phyloP scores from a whole-genome alignment of 64 coral and sea anemone species.

The Platygyra sinensis region DNA sequence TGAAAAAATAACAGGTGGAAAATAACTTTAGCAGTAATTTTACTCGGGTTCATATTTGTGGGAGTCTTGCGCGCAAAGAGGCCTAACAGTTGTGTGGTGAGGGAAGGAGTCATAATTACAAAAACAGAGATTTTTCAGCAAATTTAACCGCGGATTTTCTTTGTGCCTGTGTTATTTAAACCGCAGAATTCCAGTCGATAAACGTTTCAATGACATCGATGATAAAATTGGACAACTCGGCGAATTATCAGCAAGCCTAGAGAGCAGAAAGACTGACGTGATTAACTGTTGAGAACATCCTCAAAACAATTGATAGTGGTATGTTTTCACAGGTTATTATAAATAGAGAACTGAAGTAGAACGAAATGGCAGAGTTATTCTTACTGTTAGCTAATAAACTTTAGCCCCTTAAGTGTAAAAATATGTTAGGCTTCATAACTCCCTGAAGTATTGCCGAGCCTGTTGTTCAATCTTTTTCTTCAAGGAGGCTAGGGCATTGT shows the following conservation, averaged over 20 bases:
- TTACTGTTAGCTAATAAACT: not conserved
- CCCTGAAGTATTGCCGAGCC: too few relatives aligned
- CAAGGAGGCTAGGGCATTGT: too few relatives aligned
- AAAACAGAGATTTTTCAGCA: slow-evolving; percentile 18
- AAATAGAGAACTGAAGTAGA: not conserved
- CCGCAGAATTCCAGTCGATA: not conserved
- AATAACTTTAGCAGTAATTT: not conserved
- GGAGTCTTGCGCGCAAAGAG: too few relatives aligned
- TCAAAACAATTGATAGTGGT: not conserved
- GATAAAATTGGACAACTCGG: not conserved
- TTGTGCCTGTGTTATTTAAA: not conserved
- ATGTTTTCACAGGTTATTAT: not conserved
- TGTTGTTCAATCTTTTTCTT: too few relatives aligned
- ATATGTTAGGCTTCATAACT: too few relatives aligned
- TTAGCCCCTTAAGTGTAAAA: not conserved
- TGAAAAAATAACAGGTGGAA: not conserved
- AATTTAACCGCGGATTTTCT: not conserved
- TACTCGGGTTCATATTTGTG: slow-evolving; percentile 12
- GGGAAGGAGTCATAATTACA: not conserved
- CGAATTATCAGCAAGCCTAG: not conserved
- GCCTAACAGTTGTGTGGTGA: not conserved
- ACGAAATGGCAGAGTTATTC: not conserved
- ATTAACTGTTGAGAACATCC: not conserved
- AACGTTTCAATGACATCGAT: not conserved
- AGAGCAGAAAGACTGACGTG: not conserved